These are phyloP conservation scores for Drosophila orosa DNA, from an alignment of 1,140 invertebrate species.

Conservation along the genomic window DNA sequence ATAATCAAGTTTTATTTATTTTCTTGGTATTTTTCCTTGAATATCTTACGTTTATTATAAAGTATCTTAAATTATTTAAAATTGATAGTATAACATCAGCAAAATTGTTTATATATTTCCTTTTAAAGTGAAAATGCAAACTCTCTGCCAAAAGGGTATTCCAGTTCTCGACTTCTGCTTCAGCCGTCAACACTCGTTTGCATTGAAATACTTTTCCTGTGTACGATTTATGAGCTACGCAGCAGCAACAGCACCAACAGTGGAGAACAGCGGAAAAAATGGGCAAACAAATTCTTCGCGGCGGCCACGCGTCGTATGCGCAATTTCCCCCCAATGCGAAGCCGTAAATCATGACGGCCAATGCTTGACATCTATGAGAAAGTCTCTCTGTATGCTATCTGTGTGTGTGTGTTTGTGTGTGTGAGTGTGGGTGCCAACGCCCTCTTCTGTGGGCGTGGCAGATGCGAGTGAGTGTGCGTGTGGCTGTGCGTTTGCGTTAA, in stretches of 20 bases:
- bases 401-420: constrained; percentile 4
- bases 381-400: constrained; percentile 1
- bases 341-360: constrained; percentile 76
- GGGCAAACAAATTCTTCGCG: constrained; percentile 46
- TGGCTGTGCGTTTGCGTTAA: constrained; percentile 62
- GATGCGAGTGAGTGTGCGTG: constrained; percentile 18
- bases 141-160: constrained; percentile 18
- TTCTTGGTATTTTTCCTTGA: not conserved
- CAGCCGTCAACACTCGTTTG: constrained; percentile 27
- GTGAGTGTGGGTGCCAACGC: constrained; percentile 56
- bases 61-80: not conserved
- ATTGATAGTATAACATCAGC: not conserved
- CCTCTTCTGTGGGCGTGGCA: constrained; percentile 53
- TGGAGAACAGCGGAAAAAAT: constrained; percentile 24
- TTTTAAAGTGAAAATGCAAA: not conserved
- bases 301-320: constrained; percentile 69
- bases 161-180: not conserved
- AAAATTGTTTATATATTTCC: not conserved
- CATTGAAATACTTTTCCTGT: constrained; percentile 47
- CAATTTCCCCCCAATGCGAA: constrained; percentile 69
- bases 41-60: not conserved
- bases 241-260: constrained; percentile 16
- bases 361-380: constrained; percentile 70
- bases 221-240: constrained; percentile 36
- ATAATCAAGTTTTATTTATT: too few relatives aligned